These are phyloP conservation scores for Cecropterus lyciades DNA, from an alignment of 1,140 invertebrate genomes.

Conservation along the genomic window DNA sequence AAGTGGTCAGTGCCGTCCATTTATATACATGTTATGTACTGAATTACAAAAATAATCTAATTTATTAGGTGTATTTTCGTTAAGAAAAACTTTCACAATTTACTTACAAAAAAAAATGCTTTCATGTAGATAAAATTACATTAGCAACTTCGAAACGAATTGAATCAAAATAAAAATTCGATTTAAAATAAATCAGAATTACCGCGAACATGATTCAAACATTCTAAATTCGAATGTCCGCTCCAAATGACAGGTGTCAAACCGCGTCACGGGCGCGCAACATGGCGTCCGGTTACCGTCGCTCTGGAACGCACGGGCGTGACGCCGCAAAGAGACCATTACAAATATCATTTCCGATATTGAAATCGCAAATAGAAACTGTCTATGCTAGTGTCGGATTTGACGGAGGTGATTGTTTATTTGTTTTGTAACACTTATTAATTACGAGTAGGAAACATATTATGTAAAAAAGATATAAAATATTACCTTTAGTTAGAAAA, in stretches of 20 bases:
- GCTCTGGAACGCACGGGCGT: slow-evolving; percentile 51
- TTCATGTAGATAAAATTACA: too few species aligned
- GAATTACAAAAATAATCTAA: too few species aligned
- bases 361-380: slow-evolving; percentile 51
- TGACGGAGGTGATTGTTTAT: slow-evolving; percentile 6
- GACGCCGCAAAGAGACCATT: slow-evolving; percentile 60
- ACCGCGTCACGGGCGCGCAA: slow-evolving; percentile 66
- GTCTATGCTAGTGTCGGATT: slow-evolving; percentile 25
- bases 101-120: too few species aligned
- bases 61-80: too few species aligned
- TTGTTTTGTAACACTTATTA: too few species aligned
- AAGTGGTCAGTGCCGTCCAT: too few species aligned
- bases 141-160: too few species aligned
- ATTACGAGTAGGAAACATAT: too few species aligned
- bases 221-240: slow-evolving; percentile 70
- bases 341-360: slow-evolving; percentile 64
- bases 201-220: slow-evolving; percentile 50
- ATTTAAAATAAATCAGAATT: slow-evolving; percentile 25
- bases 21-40: too few species aligned
- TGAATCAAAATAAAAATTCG: not conserved
- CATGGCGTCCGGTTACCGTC: slow-evolving; percentile 74
- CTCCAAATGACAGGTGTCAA: slow-evolving; percentile 69
- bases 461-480: too few species aligned
- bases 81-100: too few species aligned
- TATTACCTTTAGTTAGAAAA: too few species aligned